These are phyloP conservation scores for Bufo bufo DNA, from an alignment of 2,113 vertebrate species.

Conservation along the genomic window DNA sequence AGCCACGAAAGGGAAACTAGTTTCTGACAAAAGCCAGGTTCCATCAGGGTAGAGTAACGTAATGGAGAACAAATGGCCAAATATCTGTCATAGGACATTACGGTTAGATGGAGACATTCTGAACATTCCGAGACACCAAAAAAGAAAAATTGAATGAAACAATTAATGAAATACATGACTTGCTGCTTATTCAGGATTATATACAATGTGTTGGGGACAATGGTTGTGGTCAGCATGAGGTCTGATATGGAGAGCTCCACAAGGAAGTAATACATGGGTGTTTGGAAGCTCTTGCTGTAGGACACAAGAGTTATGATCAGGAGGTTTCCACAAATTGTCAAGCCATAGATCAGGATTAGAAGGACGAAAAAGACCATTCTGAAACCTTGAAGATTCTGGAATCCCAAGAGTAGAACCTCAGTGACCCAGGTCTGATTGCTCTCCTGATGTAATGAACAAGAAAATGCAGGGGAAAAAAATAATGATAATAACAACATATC, in stretches of 20 bases:
- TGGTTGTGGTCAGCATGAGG: neutral
- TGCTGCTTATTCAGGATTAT: neutral
- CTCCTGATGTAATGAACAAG: too few relatives aligned
- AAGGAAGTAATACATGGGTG: conserved; percentile 16
- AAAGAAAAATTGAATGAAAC: conserved; percentile 55
- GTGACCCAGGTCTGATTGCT: too few relatives aligned
- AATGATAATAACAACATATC: neutral
- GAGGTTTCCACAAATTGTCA: neutral
- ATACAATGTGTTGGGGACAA: neutral
- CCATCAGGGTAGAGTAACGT: conserved; percentile 25
- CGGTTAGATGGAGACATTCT: conserved; percentile 59
- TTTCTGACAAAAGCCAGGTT: accelerated
- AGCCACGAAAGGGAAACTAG: neutral
- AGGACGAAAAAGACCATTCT: too few relatives aligned
- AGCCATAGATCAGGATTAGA: neutral
- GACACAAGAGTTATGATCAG: neutral
- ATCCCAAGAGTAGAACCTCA: too few relatives aligned
- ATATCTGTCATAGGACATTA: conserved; percentile 62
- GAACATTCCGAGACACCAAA: conserved; percentile 58
- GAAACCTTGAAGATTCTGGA: too few relatives aligned
- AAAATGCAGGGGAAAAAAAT: neutral
- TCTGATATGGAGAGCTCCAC: neutral
- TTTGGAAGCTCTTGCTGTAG: neutral
- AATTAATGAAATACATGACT: neutral
- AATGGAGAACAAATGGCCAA: conserved; percentile 13